Conservation (phyloP, 2,797 vertebrate genomes). For the Acrossocheilus fasciatus region DNA sequence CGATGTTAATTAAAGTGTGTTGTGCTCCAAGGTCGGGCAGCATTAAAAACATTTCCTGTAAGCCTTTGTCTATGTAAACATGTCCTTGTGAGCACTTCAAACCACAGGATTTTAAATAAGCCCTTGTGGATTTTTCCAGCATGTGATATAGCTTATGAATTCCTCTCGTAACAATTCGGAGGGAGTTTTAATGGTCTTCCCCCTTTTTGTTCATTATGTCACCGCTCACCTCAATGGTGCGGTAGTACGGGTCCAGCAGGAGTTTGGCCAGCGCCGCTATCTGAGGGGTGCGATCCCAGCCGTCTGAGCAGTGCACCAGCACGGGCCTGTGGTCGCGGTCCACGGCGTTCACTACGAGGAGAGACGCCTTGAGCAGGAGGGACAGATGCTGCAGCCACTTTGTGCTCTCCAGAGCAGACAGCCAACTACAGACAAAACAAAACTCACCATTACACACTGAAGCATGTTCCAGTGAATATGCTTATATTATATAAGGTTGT, state of each 20-base stretch:
- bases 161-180: background rate
- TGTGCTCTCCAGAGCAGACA: constrained; percentile 97
- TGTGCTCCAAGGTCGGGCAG: background rate
- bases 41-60: background rate
- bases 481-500: background rate
- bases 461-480: too few relatives aligned
- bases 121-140: constrained; percentile 26
- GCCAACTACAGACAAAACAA: constrained; percentile 83
- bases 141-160: constrained; percentile 38
- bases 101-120: constrained; percentile 27
- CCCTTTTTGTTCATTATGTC: background rate
- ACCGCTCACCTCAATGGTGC: constrained; percentile 90
- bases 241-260: constrained; percentile 95
- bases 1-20: background rate
- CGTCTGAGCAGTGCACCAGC: constrained; percentile 95
- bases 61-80: constrained; percentile 15
- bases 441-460: background rate
- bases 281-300: constrained; percentile 98
- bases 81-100: constrained; percentile 28
- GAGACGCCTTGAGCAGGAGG: constrained; percentile 91
- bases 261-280: constrained; percentile 95
- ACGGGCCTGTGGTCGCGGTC: constrained; percentile 93
- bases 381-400: constrained; percentile 98
- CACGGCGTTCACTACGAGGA: constrained; percentile 91
- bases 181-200: background rate